These are phyloP conservation scores for Andrena bicolor DNA, from an alignment of 2,888 invertebrate genomes.

Conservation along the genomic window DNA sequence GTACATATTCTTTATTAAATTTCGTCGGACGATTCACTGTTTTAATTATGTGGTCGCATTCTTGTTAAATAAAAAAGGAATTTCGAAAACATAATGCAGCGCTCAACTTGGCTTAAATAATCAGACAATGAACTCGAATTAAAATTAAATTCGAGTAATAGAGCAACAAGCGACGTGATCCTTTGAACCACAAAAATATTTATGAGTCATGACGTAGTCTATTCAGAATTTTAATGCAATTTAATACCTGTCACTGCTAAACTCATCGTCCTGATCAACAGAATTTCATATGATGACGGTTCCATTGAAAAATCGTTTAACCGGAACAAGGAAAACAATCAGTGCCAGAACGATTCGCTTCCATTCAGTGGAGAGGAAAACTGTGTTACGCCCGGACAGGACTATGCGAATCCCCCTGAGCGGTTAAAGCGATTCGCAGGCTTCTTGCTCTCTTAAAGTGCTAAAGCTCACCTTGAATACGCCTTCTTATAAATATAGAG, in stretches of 20 bases:
- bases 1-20: too few species aligned
- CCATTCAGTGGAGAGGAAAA: neutral
- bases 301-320: conserved; percentile 2
- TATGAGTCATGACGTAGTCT: too few species aligned
- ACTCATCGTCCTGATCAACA: neutral
- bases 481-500: too few species aligned
- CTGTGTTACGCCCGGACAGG: too few species aligned
- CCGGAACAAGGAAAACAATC: conserved; percentile 7
- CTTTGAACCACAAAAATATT: neutral
- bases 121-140: too few species aligned
- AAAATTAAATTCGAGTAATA: too few species aligned
- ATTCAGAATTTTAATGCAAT: neutral
- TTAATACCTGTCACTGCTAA: neutral
- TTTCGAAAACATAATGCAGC: neutral
- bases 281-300: neutral
- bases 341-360: neutral
- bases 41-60: neutral
- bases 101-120: too few species aligned
- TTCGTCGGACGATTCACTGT: too few species aligned
- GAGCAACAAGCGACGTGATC: neutral
- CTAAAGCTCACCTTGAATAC: too few species aligned
- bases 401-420: too few species aligned
- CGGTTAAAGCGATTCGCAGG: too few species aligned
- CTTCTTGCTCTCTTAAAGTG: too few species aligned
- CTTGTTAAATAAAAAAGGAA: neutral